phyloP scores from a whole-genome alignment of 2,888 invertebrate genomes.

The Maniola hyperantus region DNA sequence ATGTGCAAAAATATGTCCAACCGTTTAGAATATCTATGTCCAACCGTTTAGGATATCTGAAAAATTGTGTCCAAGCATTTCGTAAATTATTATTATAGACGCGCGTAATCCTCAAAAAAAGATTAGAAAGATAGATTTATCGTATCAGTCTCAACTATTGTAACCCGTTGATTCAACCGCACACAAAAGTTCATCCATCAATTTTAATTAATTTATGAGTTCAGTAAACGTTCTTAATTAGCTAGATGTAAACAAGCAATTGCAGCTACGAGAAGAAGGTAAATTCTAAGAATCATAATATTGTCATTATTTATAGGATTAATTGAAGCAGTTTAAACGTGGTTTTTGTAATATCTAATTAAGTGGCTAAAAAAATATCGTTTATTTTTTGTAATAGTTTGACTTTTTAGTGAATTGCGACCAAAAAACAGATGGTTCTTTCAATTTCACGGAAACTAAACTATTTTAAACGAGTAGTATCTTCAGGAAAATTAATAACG shows the following conservation, averaged over 20 bases:
- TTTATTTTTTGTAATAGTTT: neutral
- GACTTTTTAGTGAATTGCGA: too few relatives aligned
- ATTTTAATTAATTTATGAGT: constrained; percentile 43
- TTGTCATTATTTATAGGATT: too few relatives aligned
- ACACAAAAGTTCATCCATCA: constrained; percentile 37
- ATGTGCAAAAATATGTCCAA: too few relatives aligned
- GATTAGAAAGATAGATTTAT: neutral
- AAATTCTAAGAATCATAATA: too few relatives aligned
- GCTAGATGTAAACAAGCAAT: constrained; percentile 40
- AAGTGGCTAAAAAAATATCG: neutral
- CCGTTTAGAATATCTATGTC: too few relatives aligned
- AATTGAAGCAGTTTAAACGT: neutral
- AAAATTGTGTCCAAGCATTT: too few relatives aligned
- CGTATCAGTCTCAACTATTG: constrained; percentile 14
- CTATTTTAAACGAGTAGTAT: too few relatives aligned
- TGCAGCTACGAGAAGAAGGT: constrained; percentile 41
- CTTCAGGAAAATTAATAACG: too few relatives aligned
- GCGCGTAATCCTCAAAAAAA: neutral
- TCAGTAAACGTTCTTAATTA: constrained; percentile 40
- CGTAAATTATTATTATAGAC: too few relatives aligned
- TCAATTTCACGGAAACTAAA: too few relatives aligned
- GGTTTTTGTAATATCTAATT: neutral
- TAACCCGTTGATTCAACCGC: constrained; percentile 36
- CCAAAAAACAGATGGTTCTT: too few relatives aligned
- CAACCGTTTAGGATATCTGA: too few relatives aligned